Evolutionary conservation across 2,888 invertebrate species (phyloP).

Genomic region (Papilio protenor): DNA sequence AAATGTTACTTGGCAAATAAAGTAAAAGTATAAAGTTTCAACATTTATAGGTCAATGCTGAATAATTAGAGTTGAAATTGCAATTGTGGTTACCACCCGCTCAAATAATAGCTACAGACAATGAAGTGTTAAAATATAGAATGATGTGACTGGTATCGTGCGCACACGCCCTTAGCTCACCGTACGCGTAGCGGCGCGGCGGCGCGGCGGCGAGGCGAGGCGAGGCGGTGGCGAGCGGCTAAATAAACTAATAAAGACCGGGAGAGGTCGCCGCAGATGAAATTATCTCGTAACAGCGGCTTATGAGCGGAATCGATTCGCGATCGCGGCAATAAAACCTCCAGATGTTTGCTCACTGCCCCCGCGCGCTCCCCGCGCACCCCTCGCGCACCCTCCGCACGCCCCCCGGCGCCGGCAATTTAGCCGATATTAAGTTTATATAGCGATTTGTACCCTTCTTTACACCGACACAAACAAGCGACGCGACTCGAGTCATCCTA

Average conservation of each 20-base stretch:
- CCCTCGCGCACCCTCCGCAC: slow-evolving; percentile 47
- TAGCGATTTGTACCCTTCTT: slow-evolving; percentile 82
- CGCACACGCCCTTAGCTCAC: background rate
- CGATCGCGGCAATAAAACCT: slow-evolving; percentile 77
- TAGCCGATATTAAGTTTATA: slow-evolving; percentile 82
- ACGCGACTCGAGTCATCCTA: slow-evolving; percentile 47
- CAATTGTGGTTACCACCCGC: background rate
- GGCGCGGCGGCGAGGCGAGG: background rate
- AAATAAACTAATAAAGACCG: slow-evolving; percentile 56
- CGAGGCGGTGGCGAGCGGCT: slow-evolving; percentile 42
- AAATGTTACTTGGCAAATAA: background rate
- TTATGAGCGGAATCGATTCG: slow-evolving; percentile 79
- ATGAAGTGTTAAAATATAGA: background rate
- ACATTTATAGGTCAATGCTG: background rate
- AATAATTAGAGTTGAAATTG: background rate
- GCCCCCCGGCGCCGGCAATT: slow-evolving; percentile 69
- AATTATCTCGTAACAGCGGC: slow-evolving; percentile 67
- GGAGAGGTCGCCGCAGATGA: slow-evolving; percentile 56
- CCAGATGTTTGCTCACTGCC: slow-evolving; percentile 67
- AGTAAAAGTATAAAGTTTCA: background rate
- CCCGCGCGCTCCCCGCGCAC: slow-evolving; percentile 47
- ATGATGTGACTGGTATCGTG: background rate
- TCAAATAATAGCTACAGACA: background rate
- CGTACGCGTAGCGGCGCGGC: background rate
- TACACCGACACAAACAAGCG: slow-evolving; percentile 61